A percentile compares a stretch with the other conserved stretches of the same genome.
Evolutionary conservation across 2,888 invertebrate genomes (phyloP).

Genomic region (Ennomos erosarius): DNA sequence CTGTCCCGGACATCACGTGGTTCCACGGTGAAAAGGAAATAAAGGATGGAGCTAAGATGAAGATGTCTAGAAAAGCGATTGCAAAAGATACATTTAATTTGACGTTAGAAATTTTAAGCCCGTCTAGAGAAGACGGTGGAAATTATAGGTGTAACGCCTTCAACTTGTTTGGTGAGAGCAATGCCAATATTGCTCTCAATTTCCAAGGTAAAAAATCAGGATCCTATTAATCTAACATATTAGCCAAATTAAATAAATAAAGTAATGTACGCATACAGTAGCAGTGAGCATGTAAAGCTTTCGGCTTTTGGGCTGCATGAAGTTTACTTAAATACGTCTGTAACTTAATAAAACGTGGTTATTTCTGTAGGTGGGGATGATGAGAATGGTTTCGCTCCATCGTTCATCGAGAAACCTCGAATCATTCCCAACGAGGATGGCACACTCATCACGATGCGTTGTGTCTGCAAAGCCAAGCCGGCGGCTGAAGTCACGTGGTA

Average conservation of each 20-base stretch:
- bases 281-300: slow-evolving; percentile 76
- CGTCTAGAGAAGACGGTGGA: slow-evolving; percentile 98
- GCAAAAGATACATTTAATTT: slow-evolving; percentile 96
- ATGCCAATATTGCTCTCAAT: slow-evolving; percentile 99
- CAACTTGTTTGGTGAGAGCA: slow-evolving; percentile 99
- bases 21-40: slow-evolving; percentile 95
- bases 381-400: slow-evolving; percentile 97
- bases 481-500: slow-evolving; percentile 98
- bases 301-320: slow-evolving; percentile 76
- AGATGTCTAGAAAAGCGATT: slow-evolving; percentile 95
- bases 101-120: slow-evolving; percentile 97
- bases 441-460: slow-evolving; percentile 98
- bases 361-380: slow-evolving; percentile 92
- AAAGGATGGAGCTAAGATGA: slow-evolving; percentile 93
- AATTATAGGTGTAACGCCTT: slow-evolving; percentile 99
- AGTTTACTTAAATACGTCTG: slow-evolving; percentile 30
- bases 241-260: slow-evolving; percentile 46
- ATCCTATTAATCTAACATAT: slow-evolving; percentile 47
- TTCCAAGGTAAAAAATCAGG: slow-evolving; percentile 93
- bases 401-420: slow-evolving; percentile 99
- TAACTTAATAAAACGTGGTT: slow-evolving; percentile 38
- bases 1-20: slow-evolving; percentile 98
- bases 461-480: slow-evolving; percentile 97
- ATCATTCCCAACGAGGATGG: slow-evolving; percentile 99
- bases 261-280: slow-evolving; percentile 84